These are phyloP conservation scores for Troides oblongomaculatus DNA, from an alignment of 2,888 invertebrate genomes.

Conservation along the genomic window DNA sequence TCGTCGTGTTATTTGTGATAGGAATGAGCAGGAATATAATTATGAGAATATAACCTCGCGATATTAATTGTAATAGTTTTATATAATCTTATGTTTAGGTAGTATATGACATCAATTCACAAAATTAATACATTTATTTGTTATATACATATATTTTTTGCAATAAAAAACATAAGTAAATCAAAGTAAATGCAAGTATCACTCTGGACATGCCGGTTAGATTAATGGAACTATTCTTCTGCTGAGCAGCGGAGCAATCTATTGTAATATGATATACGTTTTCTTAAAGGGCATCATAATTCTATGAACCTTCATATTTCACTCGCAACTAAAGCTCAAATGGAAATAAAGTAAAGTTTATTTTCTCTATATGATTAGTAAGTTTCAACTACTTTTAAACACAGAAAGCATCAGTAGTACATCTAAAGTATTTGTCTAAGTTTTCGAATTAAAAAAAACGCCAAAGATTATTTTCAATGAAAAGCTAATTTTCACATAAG, in stretches of 20 bases:
- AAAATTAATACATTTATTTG: background rate
- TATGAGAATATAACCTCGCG: too few relatives aligned
- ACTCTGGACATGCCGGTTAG: constrained; percentile 3
- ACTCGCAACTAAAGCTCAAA: background rate
- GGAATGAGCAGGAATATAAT: too few relatives aligned
- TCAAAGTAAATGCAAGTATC: constrained; percentile 10
- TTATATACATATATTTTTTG: background rate
- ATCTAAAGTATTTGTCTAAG: too few relatives aligned
- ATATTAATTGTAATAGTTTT: too few relatives aligned
- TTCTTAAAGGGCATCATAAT: constrained; percentile 5
- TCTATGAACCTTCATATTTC: constrained; percentile 5
- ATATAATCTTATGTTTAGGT: too few relatives aligned
- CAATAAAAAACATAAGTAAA: background rate
- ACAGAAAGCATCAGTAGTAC: too few relatives aligned
- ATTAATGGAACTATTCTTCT: constrained; percentile 18
- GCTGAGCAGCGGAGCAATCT: constrained; percentile 7
- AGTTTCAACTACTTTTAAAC: too few relatives aligned
- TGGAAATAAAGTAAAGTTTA: background rate
- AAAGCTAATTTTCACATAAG: too few relatives aligned
- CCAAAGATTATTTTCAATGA: too few relatives aligned
- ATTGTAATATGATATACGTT: constrained; percentile 20
- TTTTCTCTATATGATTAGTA: background rate
- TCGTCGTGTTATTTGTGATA: too few relatives aligned
- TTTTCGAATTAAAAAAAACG: too few relatives aligned
- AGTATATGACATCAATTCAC: background rate